Conservation (phyloP, 2,113 vertebrate species). For the Todiramphus chloris region DNA sequence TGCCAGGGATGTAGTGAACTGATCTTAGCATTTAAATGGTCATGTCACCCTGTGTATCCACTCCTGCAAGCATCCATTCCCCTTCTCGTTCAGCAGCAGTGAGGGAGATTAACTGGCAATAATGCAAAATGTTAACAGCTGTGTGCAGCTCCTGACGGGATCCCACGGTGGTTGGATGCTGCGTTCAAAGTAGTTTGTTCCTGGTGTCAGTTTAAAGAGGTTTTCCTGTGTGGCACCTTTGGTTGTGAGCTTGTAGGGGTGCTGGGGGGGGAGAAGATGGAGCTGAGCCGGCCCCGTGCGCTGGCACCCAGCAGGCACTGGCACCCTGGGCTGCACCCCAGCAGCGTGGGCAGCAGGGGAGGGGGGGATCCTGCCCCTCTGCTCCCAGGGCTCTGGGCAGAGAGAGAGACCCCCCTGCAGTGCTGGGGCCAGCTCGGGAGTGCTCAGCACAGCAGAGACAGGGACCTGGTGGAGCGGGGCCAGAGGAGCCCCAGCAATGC, state of each 20-base stretch:
- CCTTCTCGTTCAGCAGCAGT: neutral
- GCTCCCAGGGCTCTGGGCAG: too few relatives aligned
- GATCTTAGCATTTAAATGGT: neutral
- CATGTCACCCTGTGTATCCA: neutral
- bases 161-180: neutral
- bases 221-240: neutral
- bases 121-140: constrained; percentile 22
- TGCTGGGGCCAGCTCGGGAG: too few relatives aligned
- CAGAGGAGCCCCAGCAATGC: too few relatives aligned
- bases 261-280: neutral
- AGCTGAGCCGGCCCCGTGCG: neutral
- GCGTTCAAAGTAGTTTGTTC: neutral
- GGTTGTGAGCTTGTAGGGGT: neutral
- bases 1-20: neutral
- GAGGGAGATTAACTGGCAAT: neutral
- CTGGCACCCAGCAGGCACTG: neutral
- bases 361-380: neutral
- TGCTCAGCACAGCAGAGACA: too few relatives aligned
- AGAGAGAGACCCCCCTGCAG: too few relatives aligned
- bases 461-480: too few relatives aligned
- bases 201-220: neutral
- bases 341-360: neutral
- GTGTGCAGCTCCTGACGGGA: neutral
- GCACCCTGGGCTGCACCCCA: neutral
- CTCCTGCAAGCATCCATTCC: constrained; percentile 11